Percentiles rank a stretch among this genome's conserved stretches.
Conservation (phyloP, 2,888 invertebrate genomes). For the Podabrus alpinus region DNA sequence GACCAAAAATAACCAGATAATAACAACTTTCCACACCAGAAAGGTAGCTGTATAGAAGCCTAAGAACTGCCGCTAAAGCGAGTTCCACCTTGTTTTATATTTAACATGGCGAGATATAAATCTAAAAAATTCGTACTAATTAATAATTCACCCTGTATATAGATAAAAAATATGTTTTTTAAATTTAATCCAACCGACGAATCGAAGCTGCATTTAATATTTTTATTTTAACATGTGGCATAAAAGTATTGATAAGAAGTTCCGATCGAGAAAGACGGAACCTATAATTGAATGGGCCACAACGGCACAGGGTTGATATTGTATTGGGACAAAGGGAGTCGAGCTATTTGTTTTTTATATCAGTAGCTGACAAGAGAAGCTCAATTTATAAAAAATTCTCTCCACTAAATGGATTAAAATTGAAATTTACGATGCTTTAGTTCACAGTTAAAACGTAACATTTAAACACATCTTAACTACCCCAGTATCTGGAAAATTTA, state of each 20-base stretch:
- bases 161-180: not conserved
- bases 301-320: conserved; percentile 46
- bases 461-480: not conserved
- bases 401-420: conserved; percentile 10
- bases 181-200: not conserved
- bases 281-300: conserved; percentile 41
- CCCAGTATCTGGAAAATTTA: conserved; percentile 5
- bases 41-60: too few relatives aligned
- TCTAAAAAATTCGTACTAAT: not conserved
- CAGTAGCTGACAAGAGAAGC: conserved; percentile 40
- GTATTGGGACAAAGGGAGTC: conserved; percentile 54
- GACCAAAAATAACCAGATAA: too few relatives aligned
- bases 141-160: not conserved
- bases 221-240: not conserved
- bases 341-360: conserved; percentile 50
- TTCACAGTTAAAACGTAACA: not conserved
- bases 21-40: too few relatives aligned
- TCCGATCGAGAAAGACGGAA: conserved; percentile 29
- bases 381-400: conserved; percentile 28
- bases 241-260: conserved; percentile 38
- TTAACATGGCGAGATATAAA: too few relatives aligned
- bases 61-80: too few relatives aligned
- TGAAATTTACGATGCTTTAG: conserved; percentile 6
- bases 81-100: too few relatives aligned
- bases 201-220: not conserved